Percentiles rank a stretch among this genome's conserved stretches.
phyloP scores from a whole-genome alignment of 53 echinoderm and acorn worm species.

The Hippasteria phrygiana region DNA sequence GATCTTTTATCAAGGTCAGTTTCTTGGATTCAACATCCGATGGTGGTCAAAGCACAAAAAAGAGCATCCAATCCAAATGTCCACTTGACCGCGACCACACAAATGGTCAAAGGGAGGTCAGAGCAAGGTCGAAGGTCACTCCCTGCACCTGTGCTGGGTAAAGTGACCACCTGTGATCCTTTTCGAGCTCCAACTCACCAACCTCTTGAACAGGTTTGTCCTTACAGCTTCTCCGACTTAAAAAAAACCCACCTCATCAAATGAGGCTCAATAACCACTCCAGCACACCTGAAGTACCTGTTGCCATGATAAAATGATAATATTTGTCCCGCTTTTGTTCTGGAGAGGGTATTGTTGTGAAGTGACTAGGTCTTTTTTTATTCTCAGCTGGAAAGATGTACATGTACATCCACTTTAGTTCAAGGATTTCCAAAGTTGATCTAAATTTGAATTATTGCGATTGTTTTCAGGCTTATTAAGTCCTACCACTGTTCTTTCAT shows the following conservation, averaged over 20 bases:
- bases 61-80: background rate
- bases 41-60: background rate
- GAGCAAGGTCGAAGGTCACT: background rate
- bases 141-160: conserved; percentile 24
- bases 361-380: background rate
- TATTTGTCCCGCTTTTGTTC: background rate
- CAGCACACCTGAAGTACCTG: background rate
- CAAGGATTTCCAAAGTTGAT: background rate
- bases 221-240: background rate
- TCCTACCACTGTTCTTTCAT: background rate
- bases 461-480: background rate
- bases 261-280: conserved; percentile 14
- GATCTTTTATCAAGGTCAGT: no score
- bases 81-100: background rate
- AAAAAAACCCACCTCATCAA: background rate
- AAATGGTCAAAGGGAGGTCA: background rate
- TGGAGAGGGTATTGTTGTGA: conserved; percentile 6
- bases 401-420: conserved; percentile 12
- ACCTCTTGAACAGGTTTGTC: conserved; percentile 12
- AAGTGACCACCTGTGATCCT: background rate
- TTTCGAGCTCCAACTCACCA: background rate
- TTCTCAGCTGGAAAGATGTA: background rate
- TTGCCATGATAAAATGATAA: conserved; percentile 25
- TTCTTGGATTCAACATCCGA: background rate
- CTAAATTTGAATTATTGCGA: background rate